A percentile compares a stretch with the other conserved stretches of the same genome.
These are phyloP conservation scores for Teinopalpus imperialis DNA, from an alignment of 2,888 invertebrate genomes.

Conservation along the genomic window DNA sequence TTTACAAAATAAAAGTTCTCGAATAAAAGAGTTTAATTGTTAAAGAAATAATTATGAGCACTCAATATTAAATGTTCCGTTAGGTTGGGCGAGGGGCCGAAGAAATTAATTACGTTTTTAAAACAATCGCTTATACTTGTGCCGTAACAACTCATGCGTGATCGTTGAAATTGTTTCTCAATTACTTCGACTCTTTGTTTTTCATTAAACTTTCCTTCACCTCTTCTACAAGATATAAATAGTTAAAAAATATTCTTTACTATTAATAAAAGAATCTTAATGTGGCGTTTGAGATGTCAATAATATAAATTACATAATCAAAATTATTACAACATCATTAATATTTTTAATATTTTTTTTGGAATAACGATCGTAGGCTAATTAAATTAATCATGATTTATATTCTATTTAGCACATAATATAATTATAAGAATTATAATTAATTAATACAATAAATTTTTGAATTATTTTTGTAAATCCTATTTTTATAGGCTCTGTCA, in stretches of 20 bases:
- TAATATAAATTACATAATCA: too few relatives aligned
- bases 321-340: not conserved
- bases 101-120: constrained; percentile 80
- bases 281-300: too few relatives aligned
- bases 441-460: too few relatives aligned
- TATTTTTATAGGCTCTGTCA: too few relatives aligned
- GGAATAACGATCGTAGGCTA: too few relatives aligned
- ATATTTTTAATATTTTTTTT: too few relatives aligned
- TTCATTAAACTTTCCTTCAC: constrained; percentile 69
- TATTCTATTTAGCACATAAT: too few relatives aligned
- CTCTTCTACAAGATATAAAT: constrained; percentile 12
- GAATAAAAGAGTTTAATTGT: constrained; percentile 70
- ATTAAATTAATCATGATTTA: too few relatives aligned
- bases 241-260: constrained; percentile 13
- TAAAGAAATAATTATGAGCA: constrained; percentile 79
- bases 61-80: constrained; percentile 81
- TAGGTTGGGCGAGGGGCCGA: constrained; percentile 69
- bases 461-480: too few relatives aligned
- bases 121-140: constrained; percentile 80
- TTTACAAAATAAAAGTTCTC: constrained; percentile 61
- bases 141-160: constrained; percentile 75
- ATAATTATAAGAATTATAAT: too few relatives aligned
- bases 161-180: constrained; percentile 76
- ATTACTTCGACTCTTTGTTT: constrained; percentile 77
- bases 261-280: too few relatives aligned